A percentile compares a stretch with the other conserved stretches of the same genome.
Evolutionary conservation across 1,140 invertebrate genomes (phyloP).

Genomic region (Choristoneura fumiferana): DNA sequence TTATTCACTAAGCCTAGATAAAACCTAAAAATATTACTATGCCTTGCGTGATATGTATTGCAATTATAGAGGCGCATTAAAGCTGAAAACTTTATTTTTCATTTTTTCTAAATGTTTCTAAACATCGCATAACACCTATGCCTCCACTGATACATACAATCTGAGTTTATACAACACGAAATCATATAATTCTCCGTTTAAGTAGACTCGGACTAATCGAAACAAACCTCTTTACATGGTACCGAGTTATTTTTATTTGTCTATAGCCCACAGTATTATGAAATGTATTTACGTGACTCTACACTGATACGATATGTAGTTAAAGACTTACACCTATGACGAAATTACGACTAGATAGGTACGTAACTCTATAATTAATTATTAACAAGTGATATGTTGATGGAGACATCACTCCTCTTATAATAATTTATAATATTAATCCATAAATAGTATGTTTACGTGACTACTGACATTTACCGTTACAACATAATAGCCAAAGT

Average conservation of each 20-base stretch:
- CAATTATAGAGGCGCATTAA: constrained; percentile 67
- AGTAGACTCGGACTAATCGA: constrained; percentile 2
- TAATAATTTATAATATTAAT: constrained; percentile 59
- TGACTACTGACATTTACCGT: constrained; percentile 40
- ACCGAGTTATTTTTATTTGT: neutral
- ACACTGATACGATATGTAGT: constrained; percentile 64
- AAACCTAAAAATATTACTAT: constrained; percentile 69
- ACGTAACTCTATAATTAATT: constrained; percentile 71
- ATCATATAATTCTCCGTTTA: neutral
- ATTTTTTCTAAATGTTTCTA: constrained; percentile 31
- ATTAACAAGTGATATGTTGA: constrained; percentile 77
- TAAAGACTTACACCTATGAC: constrained; percentile 65
- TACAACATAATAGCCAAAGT: constrained; percentile 50
- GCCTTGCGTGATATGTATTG: constrained; percentile 76
- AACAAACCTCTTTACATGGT: neutral
- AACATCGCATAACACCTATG: constrained; percentile 23
- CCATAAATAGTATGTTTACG: constrained; percentile 52
- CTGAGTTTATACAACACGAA: neutral
- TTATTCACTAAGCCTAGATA: constrained; percentile 69
- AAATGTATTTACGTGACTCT: constrained; percentile 30
- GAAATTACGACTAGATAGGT: constrained; percentile 53
- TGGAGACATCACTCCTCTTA: constrained; percentile 67
- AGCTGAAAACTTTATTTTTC: constrained; percentile 48
- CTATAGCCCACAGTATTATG: constrained; percentile 22
- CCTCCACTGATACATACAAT: neutral